Evolutionary conservation across 2,113 vertebrate genomes (phyloP).

Genomic region (Junco hyemalis): DNA sequence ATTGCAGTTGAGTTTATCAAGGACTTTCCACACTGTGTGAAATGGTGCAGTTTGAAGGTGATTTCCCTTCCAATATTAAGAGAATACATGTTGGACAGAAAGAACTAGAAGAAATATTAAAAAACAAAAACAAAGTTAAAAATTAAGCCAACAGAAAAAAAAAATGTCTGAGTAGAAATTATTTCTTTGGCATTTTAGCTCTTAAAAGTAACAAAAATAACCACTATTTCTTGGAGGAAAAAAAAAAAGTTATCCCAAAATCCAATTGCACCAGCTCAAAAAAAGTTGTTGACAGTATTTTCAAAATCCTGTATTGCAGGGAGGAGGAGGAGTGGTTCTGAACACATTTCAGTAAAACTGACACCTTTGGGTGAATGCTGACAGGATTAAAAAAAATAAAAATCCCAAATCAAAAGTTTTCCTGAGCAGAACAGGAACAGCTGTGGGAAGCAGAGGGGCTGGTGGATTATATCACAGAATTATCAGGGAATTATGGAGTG

Average conservation of each 20-base stretch:
- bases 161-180: fast-evolving
- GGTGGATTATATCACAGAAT: neutral
- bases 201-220: neutral
- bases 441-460: neutral
- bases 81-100: neutral
- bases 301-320: neutral
- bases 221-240: neutral
- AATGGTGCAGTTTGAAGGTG: neutral
- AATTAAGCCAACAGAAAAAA: neutral
- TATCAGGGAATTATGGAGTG: neutral
- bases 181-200: neutral
- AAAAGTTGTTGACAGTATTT: slow-evolving; percentile 1
- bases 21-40: neutral
- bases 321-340: neutral
- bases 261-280: neutral
- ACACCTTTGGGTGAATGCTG: neutral
- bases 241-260: neutral
- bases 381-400: neutral
- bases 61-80: neutral
- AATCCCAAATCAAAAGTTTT: neutral
- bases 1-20: neutral
- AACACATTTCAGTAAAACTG: neutral
- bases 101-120: neutral
- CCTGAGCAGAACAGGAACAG: neutral
- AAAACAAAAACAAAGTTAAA: neutral